These are phyloP conservation scores for Orientallactaga bullata DNA, from an alignment of 2,113 vertebrate species.

Conservation along the genomic window DNA sequence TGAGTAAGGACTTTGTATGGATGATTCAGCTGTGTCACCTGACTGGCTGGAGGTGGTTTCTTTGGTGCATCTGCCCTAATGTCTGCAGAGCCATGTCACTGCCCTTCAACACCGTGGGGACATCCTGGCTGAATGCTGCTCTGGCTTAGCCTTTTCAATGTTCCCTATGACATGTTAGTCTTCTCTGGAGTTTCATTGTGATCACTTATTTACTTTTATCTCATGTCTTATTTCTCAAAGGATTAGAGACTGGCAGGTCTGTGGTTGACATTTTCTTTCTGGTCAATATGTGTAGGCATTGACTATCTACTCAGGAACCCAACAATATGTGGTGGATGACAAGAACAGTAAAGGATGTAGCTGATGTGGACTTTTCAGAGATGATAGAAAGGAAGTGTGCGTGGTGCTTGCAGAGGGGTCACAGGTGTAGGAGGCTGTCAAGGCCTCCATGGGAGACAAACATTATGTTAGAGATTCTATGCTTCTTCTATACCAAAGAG, in stretches of 20 bases:
- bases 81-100: background rate
- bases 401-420: background rate
- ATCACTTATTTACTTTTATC: background rate
- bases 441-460: no score
- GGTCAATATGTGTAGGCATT: background rate
- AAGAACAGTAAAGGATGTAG: background rate
- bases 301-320: background rate
- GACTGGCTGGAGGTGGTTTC: background rate
- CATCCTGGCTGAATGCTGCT: background rate
- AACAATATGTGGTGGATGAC: background rate
- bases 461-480: background rate
- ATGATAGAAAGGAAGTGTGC: background rate
- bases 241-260: background rate
- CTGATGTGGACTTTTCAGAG: background rate
- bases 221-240: background rate
- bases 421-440: background rate
- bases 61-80: background rate
- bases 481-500: background rate
- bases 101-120: background rate
- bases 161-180: background rate
- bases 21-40: background rate
- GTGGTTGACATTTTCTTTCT: constrained; percentile 3
- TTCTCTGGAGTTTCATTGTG: background rate
- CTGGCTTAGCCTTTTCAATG: background rate
- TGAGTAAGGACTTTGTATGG: background rate